Evolutionary conservation across 2,888 invertebrate species (phyloP).

Genomic region (Acanthoscelides obtectus): DNA sequence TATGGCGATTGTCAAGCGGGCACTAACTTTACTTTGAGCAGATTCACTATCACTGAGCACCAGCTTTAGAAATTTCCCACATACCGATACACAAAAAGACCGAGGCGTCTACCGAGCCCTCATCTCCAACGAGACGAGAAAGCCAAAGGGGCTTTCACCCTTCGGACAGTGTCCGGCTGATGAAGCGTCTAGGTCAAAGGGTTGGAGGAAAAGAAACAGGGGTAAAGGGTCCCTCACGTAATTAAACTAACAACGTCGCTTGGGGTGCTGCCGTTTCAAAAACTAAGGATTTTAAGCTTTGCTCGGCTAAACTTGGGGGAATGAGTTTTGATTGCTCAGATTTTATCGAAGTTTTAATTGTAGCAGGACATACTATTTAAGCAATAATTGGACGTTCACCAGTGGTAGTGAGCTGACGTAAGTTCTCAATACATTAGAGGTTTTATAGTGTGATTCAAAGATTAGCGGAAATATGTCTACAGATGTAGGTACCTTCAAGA

Average conservation of each 20-base stretch:
- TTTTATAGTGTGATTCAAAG: no score
- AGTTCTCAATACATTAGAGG: no score
- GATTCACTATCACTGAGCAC: no score
- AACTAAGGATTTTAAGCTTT: conserved; percentile 37
- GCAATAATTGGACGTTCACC: no score
- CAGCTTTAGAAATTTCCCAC: background rate
- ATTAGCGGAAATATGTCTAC: no score
- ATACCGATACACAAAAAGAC: background rate
- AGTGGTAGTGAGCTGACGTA: no score
- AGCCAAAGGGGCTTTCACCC: background rate
- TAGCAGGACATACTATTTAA: no score
- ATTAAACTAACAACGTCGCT: conserved; percentile 44
- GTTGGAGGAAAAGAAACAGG: background rate
- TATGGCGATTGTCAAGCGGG: no score
- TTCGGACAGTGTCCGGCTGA: background rate
- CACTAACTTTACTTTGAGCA: no score
- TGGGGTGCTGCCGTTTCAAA: conserved; percentile 31
- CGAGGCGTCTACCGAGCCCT: background rate
- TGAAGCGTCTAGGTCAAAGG: background rate
- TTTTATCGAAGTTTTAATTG: no score
- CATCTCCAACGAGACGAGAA: background rate
- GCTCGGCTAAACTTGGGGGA: background rate
- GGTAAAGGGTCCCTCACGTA: conserved; percentile 33
- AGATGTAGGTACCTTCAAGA: no score
- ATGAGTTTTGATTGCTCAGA: background rate